Conservation (phyloP, 2,113 vertebrate genomes). For the Argyrosomus japonicus region DNA sequence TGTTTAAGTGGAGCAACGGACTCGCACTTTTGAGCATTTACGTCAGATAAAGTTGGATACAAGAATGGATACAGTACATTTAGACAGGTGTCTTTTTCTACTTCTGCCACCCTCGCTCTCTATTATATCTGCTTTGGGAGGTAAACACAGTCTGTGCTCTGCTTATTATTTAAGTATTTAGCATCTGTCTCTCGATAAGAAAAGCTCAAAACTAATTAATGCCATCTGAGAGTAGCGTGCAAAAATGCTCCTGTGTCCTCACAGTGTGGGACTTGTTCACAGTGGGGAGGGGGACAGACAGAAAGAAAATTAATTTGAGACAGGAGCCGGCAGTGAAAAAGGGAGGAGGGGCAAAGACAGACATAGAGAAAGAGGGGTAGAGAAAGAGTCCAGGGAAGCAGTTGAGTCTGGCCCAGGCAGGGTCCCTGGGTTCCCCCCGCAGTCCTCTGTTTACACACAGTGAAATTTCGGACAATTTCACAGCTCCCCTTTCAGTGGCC, state of each 20-base stretch:
- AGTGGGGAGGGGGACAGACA: conserved; percentile 62
- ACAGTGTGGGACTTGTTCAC: conserved; percentile 81
- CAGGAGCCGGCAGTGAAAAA: conserved; percentile 55
- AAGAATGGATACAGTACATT: neutral
- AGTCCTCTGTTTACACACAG: conserved; percentile 81
- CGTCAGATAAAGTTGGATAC: conserved; percentile 29
- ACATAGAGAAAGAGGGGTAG: conserved; percentile 41
- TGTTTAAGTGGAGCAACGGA: conserved; percentile 46
- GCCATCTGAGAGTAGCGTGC: conserved; percentile 67
- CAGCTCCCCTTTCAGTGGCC: conserved; percentile 82
- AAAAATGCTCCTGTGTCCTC: conserved; percentile 71
- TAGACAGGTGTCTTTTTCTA: conserved; percentile 11
- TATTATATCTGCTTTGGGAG: conserved; percentile 31
- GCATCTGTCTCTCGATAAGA: conserved; percentile 62
- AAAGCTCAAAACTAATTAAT: conserved; percentile 71
- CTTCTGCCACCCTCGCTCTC: conserved; percentile 20
- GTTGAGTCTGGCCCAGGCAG: conserved; percentile 62
- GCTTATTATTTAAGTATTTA: conserved; percentile 57
- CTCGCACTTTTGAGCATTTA: neutral
- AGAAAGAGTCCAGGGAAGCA: conserved; percentile 66
- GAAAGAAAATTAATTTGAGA: conserved; percentile 78
- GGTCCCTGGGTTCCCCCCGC: conserved; percentile 54
- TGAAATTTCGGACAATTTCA: conserved; percentile 86
- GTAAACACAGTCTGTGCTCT: conserved; percentile 31
- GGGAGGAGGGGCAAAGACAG: conserved; percentile 51